Base-by-base conservation (phyloP, 1,140 invertebrate species). In the Cepaea nemoralis region DNA sequence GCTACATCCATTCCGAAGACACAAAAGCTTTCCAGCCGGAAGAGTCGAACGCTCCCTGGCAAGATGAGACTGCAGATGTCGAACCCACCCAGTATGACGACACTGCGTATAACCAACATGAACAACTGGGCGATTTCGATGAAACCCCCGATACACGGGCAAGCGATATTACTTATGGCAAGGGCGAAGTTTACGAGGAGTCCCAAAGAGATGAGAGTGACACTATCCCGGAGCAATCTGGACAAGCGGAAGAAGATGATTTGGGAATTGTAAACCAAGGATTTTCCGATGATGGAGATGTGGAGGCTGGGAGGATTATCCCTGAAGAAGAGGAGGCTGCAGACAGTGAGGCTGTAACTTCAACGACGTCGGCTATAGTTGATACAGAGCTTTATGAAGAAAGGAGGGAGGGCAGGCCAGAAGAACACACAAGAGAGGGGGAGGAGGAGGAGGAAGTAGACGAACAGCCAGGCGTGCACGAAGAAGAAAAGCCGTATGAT, bases 261-360 rank as follows among this genome's bases (percentile, higher is more conserved):
- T 6, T 63, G 39, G 55, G 75, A 16, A 74, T 74, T 48, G 71
- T 74, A 2, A 74, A 74, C 31, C 71, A 74, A 27, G 71, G 14
- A 33, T 74, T 74, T 31, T 74, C 71, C 16, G 75, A 77, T n/a
- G 50, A 77, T 35, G 75, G 27, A 0, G 75, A 77, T 16, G 8
- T 22, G 0, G 75, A 77, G 10, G 45, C 31, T 27, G 42, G 50
- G 33, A 50, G 24, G 40, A 50, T 27, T 1, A 63, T 77, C 14
- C 3, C n/a, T 1, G n/a, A 39, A 40, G 75, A 77, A 16, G 45
- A 59, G 16, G 69, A 71, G n/a, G 2, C 40, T 71, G 6, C 40
- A 1, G 69, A 40, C 22, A 71, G 40, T 24, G 69, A 71, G 35
- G 3, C 69, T 24, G 16, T 37, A 22, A 10, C 8, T 39, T 8